Base-by-base conservation (phyloP, 1,140 invertebrate genomes). In the Phthorimaea operculella region DNA sequence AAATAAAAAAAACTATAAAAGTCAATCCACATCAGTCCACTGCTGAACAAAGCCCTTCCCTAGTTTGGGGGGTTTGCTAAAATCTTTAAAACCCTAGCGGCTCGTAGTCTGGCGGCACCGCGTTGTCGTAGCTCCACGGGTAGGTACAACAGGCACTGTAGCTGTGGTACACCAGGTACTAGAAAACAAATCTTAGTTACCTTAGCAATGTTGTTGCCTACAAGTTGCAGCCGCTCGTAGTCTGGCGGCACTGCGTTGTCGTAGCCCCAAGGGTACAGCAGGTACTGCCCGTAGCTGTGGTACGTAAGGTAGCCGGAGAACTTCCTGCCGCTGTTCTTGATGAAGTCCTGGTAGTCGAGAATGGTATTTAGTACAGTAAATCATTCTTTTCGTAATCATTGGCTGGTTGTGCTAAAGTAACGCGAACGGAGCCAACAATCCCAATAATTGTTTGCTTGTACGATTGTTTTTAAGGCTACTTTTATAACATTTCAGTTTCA, bases 241-340 rank as follows among this genome's bases (percentile, higher is more conserved):
- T 95, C 93, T 50, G 88, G 82, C 0, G 92, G 89, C 36, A 89
- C 87, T 14, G 87, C 83, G 55, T 89, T 88, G 51, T 92, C 92
- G 70, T 93, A 93, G 16, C 94, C 93, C 92, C 93, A 96, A 1
- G 94, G 94, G 56, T 94, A 90, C 9, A 96, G 86, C 70, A 95
- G 90, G 84, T 95, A 94, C 84, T 96, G 94, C 0, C 93, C 93
- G 68, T 97, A 97, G 47, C 94, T 94, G 75, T 98, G 96, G 63
- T 97, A 89, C 1, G 93, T 93, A 18, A 96, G 70, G 60, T 95
- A 97, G 7, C 91, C 89, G 64, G 91, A 90, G 76, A 89, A 90
- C 58, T 88, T 87, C 1, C 85, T 78, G 12, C 76, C 76, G 11
- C 72, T 85, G 39, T 62, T 77, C 48, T 77, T 86, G 1, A 91